Percentiles rank a stretch among this genome's conserved stretches.
Evolutionary conservation across 2,113 vertebrate genomes (phyloP).

Genomic region (Hylia prasina): DNA sequence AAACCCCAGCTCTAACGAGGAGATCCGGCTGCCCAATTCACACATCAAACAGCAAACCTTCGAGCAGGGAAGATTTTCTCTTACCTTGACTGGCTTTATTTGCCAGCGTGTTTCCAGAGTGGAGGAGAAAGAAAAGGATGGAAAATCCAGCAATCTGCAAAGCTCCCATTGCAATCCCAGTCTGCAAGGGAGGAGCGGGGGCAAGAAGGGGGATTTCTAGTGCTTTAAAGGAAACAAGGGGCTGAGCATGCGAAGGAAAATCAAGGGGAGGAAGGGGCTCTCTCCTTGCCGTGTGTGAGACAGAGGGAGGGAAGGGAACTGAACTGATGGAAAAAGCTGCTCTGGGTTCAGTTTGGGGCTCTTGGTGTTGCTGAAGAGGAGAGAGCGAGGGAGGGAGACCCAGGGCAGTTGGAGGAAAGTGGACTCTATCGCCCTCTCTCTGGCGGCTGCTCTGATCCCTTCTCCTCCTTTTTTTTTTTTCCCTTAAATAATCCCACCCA

Average conservation of each 20-base stretch:
- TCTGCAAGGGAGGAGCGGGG: constrained; percentile 35
- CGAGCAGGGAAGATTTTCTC: constrained; percentile 32
- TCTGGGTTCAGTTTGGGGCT: constrained; percentile 48
- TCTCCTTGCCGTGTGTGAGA: constrained; percentile 29
- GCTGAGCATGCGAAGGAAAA: constrained; percentile 41
- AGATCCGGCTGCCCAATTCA: neutral
- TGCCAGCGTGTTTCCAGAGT: constrained; percentile 78
- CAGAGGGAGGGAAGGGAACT: constrained; percentile 37
- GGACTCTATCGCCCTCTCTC: constrained; percentile 68
- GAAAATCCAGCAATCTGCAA: constrained; percentile 84
- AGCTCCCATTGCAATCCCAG: constrained; percentile 80
- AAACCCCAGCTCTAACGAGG: neutral
- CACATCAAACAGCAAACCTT: constrained; percentile 23
- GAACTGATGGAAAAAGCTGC: constrained; percentile 53
- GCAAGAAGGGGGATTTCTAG: constrained; percentile 42
- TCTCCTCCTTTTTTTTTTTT: neutral
- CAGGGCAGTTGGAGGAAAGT: constrained; percentile 59
- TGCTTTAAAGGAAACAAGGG: constrained; percentile 60
- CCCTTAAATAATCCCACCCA: constrained; percentile 59
- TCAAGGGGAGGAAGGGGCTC: constrained; percentile 30
- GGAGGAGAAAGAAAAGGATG: constrained; percentile 85
- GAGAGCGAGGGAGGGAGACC: constrained; percentile 55
- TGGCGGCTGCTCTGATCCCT: constrained; percentile 61
- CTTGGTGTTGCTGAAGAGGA: constrained; percentile 48
- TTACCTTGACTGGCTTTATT: constrained; percentile 90